Evolutionary conservation across 2,797 vertebrate species (phyloP).

Genomic region (Chiroxiphia lanceolata): DNA sequence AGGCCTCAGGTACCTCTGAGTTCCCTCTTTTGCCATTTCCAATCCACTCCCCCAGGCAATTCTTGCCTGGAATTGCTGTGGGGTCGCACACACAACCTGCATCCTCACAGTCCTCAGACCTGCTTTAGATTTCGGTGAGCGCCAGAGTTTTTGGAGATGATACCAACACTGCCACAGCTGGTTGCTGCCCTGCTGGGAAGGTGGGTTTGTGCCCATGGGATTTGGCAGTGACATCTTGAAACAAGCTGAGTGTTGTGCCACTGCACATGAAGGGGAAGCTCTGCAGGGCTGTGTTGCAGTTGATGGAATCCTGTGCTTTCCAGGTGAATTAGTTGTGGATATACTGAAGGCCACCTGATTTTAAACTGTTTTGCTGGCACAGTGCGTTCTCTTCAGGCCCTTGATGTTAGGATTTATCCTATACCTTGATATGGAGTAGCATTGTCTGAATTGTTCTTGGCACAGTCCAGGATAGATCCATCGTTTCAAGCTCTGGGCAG

Average conservation of each 20-base stretch:
- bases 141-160: not conserved
- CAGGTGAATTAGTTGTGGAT: not conserved
- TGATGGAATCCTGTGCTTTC: not conserved
- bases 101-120: not conserved
- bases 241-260: not conserved
- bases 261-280: not conserved
- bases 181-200: not conserved
- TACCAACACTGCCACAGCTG: not conserved
- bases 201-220: accelerated
- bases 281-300: not conserved
- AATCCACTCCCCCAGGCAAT: not conserved
- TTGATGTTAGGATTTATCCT: not conserved
- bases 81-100: not conserved
- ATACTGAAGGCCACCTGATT: accelerated
- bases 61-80: not conserved
- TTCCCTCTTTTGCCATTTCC: not conserved
- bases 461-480: not conserved
- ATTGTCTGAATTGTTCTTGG: constrained; percentile 10
- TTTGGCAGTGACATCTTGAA: not conserved
- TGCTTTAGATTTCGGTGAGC: not conserved
- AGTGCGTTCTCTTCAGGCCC: not conserved
- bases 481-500: not conserved
- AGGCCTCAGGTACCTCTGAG: not conserved
- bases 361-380: not conserved
- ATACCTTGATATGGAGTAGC: not conserved